Base-by-base conservation (phyloP, 2,888 invertebrate species). In the Dascillus cervinus region DNA sequence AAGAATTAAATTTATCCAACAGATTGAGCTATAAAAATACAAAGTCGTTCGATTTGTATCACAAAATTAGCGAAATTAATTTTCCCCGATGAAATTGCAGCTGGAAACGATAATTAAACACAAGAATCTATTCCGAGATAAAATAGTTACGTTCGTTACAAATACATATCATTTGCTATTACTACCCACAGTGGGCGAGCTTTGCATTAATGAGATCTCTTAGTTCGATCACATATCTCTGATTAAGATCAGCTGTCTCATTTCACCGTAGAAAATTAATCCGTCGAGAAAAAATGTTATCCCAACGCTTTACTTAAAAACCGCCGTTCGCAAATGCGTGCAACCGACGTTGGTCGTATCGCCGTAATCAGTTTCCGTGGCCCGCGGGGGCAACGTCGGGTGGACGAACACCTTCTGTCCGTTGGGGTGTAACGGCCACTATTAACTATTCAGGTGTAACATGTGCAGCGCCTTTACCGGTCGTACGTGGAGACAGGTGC, bases 151-250 rank as follows among this genome's bases (percentile, higher is more conserved):
- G 28, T 39, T 35, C 32, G 35, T 39, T 34, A 38, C n/a, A n/a
- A n/a, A n/a, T n/a, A n/a, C 31, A 34, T 32, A 39, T 39, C 34
- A 27, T 39, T 23, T 30, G 21, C 35, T 39, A 35, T 39, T 39
- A 39, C 35, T 39, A 46, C 44, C 46, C 43, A 46, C 46, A 48
- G 52, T 52, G 52, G 53, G 43, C 52, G 40, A 46, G 49, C 53
- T 47, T 52, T 55, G 56, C 55, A 56, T 56, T 56, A 56, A 55
- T 53, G 55, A 55, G 55, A 54, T 49, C n/a, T 48, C 49, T 54
- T 48, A 49, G 54, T 55, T 56, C 56, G 55, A 56, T 54, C 46
- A 49, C 44, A 42, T 53, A 55, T 57, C 55, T 52, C 36, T 34
- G 50, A 58, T 56, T 52, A 39, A 50, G 50, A 58, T 56, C 55